Percentiles rank a stretch among this genome's conserved stretches.
These are phyloP conservation scores for Torymus tubicola DNA, from an alignment of 2,888 invertebrate species.

Conservation along the genomic window DNA sequence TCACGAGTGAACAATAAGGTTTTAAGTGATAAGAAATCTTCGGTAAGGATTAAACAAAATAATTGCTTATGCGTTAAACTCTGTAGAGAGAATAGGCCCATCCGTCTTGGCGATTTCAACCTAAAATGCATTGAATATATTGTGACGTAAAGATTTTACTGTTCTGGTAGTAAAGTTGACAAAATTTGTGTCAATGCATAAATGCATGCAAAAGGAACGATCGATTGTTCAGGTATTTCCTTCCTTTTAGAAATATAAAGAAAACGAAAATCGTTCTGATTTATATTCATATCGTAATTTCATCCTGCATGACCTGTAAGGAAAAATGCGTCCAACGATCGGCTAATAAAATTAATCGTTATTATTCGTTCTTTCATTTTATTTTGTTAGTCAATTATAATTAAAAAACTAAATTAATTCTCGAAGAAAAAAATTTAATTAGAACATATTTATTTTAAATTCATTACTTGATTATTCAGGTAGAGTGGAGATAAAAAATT, in stretches of 20 bases:
- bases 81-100: neutral
- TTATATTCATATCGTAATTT: too few species aligned
- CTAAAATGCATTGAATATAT: neutral
- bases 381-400: too few species aligned
- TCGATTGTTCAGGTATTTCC: slow-evolving; percentile 15
- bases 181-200: slow-evolving; percentile 42
- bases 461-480: too few species aligned
- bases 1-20: neutral
- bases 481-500: too few species aligned
- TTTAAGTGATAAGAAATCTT: slow-evolving; percentile 24
- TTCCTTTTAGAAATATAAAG: neutral
- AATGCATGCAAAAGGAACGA: slow-evolving; percentile 11
- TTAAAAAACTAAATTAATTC: too few species aligned
- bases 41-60: neutral
- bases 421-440: too few species aligned
- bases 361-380: too few species aligned
- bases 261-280: too few species aligned
- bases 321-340: too few species aligned
- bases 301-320: too few species aligned
- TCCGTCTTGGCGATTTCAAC: neutral
- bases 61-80: neutral
- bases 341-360: too few species aligned
- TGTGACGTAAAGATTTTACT: slow-evolving; percentile 18
- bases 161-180: slow-evolving; percentile 11
- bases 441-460: too few species aligned